These are phyloP conservation scores for Caenorhabditis angaria DNA, from an alignment of 2,888 invertebrate species.

Conservation along the genomic window DNA sequence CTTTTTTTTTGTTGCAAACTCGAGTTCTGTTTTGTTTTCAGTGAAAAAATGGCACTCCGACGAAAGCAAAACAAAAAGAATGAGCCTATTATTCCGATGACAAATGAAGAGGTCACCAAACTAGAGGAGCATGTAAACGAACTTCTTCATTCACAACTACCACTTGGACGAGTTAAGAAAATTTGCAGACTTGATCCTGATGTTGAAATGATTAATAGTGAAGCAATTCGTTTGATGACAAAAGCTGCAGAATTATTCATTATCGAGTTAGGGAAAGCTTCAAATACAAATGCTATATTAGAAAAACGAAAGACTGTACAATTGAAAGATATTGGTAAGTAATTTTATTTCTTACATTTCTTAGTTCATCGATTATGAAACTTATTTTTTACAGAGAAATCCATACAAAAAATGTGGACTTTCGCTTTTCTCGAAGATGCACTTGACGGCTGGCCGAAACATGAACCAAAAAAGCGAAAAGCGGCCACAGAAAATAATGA, in stretches of 20 bases:
- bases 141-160: slow-evolving; percentile 42
- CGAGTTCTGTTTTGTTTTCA: too few relatives aligned
- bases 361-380: background rate
- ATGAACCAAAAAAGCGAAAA: slow-evolving; percentile 37
- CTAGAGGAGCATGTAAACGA: slow-evolving; percentile 31
- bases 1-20: too few relatives aligned
- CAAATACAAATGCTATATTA: slow-evolving; percentile 53
- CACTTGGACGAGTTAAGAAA: slow-evolving; percentile 48
- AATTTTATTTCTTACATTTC: background rate
- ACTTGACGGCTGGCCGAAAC: slow-evolving; percentile 63
- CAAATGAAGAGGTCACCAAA: slow-evolving; percentile 20
- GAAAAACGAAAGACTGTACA: slow-evolving; percentile 61
- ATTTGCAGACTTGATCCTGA: slow-evolving; percentile 53
- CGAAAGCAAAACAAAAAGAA: slow-evolving; percentile 18
- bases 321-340: slow-evolving; percentile 58
- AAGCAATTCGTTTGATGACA: slow-evolving; percentile 55
- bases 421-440: slow-evolving; percentile 66
- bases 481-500: background rate
- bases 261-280: slow-evolving; percentile 52
- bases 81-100: slow-evolving; percentile 22
- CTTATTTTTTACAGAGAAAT: slow-evolving; percentile 50
- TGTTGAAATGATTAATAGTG: slow-evolving; percentile 50
- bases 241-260: slow-evolving; percentile 62
- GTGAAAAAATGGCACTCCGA: slow-evolving; percentile 8
- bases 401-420: slow-evolving; percentile 50